Base-by-base conservation (phyloP, 2,888 invertebrate genomes). In the Eristalis arbustorum region DNA sequence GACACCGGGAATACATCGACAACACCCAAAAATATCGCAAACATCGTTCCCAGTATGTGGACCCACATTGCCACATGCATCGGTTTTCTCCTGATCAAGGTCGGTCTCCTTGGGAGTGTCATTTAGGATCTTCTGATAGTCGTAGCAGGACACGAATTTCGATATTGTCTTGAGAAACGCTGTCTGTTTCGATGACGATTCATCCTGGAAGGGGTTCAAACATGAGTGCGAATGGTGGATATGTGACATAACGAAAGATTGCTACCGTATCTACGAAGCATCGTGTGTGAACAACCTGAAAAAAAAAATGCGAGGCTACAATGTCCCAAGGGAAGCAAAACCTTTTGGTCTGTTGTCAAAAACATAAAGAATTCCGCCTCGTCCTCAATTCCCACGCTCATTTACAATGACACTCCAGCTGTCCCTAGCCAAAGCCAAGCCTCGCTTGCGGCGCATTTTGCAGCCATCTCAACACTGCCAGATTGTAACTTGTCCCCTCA, bases 1-100 rank as follows among this genome's bases (percentile, higher is more conserved):
- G 94, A 91, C 68, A 93, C 92, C 11, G 94, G 94, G 84, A 94
- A 90, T 49, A 94, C 92, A 90, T 94, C 94, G 23, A 94, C 92
- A 94, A 94, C 94, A 78, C 93, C 93, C 64, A 94, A 90, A 2
- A 91, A 88, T 68, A 94, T 74, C 56, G 93, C 91, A 28, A 93
- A 89, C n/a, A 93, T 82, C 79, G 93, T 91, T 31, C 93, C 91
- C 64, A 93, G 90, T 59, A 93, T 89, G 88, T 94, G 94, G 63
- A 94, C 91, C 92, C 94, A 94, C 88, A 93, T 89, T 5, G 92
- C 91, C 59, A 93, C 88, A 89, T 92, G 92, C 67, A 93, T 84
- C 8, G 92, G 8, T 13, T 25, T 59, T 59, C 14, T 40, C 72
- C 2, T 34, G 14, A 1, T 76, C 64, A 6, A 37, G 56, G 11